phyloP scores from a whole-genome alignment of 2,888 invertebrate genomes.

The Ceramica pisi region DNA sequence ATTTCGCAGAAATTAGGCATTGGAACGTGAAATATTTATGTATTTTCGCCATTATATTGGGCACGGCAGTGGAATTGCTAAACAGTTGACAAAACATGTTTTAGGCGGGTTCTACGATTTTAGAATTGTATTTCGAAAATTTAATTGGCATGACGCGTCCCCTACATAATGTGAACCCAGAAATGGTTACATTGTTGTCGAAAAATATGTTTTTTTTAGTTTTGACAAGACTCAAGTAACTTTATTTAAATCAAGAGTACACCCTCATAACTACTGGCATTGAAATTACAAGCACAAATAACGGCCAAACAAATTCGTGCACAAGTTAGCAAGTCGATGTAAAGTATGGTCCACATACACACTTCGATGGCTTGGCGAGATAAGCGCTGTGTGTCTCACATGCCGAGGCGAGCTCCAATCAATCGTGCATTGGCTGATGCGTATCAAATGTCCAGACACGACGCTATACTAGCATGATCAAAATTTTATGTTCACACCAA shows the following conservation, averaged over 20 bases:
- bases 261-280: constrained; percentile 22
- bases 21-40: constrained; percentile 51
- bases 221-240: not conserved
- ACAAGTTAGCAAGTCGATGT: constrained; percentile 57
- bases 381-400: constrained; percentile 54
- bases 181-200: not conserved
- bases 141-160: not conserved
- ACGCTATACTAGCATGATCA: constrained; percentile 35
- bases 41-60: constrained; percentile 45
- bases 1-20: constrained; percentile 51
- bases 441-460: constrained; percentile 71
- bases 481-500: constrained; percentile 29
- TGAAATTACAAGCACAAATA: constrained; percentile 45
- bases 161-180: not conserved
- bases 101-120: constrained; percentile 19
- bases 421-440: constrained; percentile 69
- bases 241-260: constrained; percentile 3
- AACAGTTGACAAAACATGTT: constrained; percentile 34
- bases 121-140: constrained; percentile 19
- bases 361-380: constrained; percentile 56
- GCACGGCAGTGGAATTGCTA: constrained; percentile 45
- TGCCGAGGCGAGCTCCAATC: constrained; percentile 70
- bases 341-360: constrained; percentile 58
- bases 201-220: not conserved
- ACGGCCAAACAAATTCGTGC: constrained; percentile 56